Evolutionary conservation across 64 coral and sea anemone genomes (phyloP), one percentile per base, ranked within the genome.

Genomic region (Platygyra sinensis): DNA sequence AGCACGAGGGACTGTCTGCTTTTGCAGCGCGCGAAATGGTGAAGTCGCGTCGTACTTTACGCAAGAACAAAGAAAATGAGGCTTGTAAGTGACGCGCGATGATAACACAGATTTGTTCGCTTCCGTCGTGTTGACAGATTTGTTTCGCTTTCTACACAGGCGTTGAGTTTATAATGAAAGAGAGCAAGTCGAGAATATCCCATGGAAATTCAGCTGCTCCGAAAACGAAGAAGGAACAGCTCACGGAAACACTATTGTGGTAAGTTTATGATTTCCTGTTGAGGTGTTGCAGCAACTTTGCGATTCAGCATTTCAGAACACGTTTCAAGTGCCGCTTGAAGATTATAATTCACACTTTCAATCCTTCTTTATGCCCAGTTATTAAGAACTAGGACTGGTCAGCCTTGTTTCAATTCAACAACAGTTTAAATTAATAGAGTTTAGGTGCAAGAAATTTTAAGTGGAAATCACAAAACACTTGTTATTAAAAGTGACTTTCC

Each of bases 221-320:
- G 12, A 92, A 92, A 52, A 82, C 82, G 32, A 92, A 92, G 83
- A 92, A 92, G 60, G 90, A 92, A 63, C 90, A 92, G 20, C 90
- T 92, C 24, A 87, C 90, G 33, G 77, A 87, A 42, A 92, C 90
- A 29, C 74, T 92, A 15, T 30, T 64, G 20, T 92, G 90, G 90
- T 87, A 73, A 92, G 90, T 8, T 46, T 67, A 51, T 24, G 22
- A 62, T 62, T 83, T 83, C 30, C 60, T 50, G 42, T 67, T 2
- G 30, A 55, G 24, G 54, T 27, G 18, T n/a, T 36, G 2, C 25
- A 7, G 15, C n/a, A 28, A 33, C 27, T 71, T 28, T 75, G 63
- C 30, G 46, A 54, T 27, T 77, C 27, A 18, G 39, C 24, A 28
- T 25, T 38, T 69, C 60, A 30, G 29, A 32, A 15, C 12, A 38